Evolutionary conservation across 2,797 vertebrate species (phyloP).

Genomic region (Pantherophis alleghaniensis): DNA sequence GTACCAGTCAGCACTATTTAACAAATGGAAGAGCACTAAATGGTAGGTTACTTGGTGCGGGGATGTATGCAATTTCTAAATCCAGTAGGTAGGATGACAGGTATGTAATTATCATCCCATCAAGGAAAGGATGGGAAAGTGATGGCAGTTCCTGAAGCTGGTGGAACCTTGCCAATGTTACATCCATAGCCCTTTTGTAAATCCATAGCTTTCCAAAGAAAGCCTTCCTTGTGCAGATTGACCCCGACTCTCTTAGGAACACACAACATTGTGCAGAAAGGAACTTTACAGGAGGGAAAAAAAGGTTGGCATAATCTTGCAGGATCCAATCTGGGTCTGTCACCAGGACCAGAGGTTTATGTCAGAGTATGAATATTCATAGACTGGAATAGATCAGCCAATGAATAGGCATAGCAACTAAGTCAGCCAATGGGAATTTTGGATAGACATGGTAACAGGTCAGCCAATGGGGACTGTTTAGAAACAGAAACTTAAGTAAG

Average conservation of each 20-base stretch:
- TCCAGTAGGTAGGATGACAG: conserved; percentile 72
- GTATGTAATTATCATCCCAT: conserved; percentile 73
- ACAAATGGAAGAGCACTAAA: conserved; percentile 74
- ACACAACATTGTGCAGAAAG: conserved; percentile 22
- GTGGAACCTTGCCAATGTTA: conserved; percentile 58
- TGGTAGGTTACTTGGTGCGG: conserved; percentile 67
- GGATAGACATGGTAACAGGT: too few relatives aligned
- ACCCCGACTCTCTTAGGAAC: conserved; percentile 37
- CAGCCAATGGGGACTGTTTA: too few relatives aligned
- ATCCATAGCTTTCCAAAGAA: conserved; percentile 54
- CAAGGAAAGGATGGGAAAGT: conserved; percentile 66
- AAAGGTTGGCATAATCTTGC: conserved; percentile 33
- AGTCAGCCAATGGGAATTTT: too few relatives aligned
- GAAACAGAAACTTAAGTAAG: too few relatives aligned
- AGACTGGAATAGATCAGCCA: too few relatives aligned
- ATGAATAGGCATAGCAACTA: too few relatives aligned
- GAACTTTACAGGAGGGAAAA: conserved; percentile 25
- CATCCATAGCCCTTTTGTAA: conserved; percentile 55
- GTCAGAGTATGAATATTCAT: too few relatives aligned
- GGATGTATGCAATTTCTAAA: conserved; percentile 64
- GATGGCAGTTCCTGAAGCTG: conserved; percentile 44
- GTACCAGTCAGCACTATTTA: conserved; percentile 74
- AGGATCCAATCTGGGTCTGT: background rate
- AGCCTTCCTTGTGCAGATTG: conserved; percentile 40
- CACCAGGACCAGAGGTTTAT: too few relatives aligned